A percentile compares a stretch with the other conserved stretches of the same genome.
Evolutionary conservation across 1,140 invertebrate genomes (phyloP).

Genomic region (Ceratosolen fusciceps): DNA sequence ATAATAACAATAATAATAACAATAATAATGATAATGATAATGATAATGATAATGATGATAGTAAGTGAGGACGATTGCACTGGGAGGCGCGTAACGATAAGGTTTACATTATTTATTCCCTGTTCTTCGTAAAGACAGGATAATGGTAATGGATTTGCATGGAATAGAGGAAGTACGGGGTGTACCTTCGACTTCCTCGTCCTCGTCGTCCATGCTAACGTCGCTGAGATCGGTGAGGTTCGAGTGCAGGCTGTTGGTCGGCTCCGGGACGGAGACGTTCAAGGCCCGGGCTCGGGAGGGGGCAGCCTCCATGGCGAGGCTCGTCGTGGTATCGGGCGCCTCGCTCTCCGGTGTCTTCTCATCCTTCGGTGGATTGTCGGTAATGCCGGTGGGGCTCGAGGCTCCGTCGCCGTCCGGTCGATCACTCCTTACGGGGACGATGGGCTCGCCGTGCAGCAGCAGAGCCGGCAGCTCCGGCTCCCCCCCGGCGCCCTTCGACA

Average conservation of each 20-base stretch:
- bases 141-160: too few species aligned
- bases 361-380: not conserved
- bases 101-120: not conserved
- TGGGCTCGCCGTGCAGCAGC: constrained; percentile 55
- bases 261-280: constrained; percentile 64
- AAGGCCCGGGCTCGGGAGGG: constrained; percentile 61
- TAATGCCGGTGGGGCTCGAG: not conserved
- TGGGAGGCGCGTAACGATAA: too few species aligned
- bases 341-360: not conserved
- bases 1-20: too few species aligned
- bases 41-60: too few species aligned
- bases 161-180: too few species aligned
- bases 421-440: constrained; percentile 38
- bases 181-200: constrained; percentile 71
- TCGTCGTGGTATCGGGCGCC: not conserved
- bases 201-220: constrained; percentile 78
- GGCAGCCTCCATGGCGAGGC: constrained; percentile 30
- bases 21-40: too few species aligned
- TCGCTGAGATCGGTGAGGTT: constrained; percentile 76
- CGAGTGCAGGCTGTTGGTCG: constrained; percentile 64
- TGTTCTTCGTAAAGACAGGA: not conserved
- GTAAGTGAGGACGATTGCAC: too few species aligned
- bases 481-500: too few species aligned
- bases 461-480: constrained; percentile 39
- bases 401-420: too few species aligned